Evolutionary conservation across 1,140 invertebrate species (phyloP).

Genomic region (Cydia fagiglandana): DNA sequence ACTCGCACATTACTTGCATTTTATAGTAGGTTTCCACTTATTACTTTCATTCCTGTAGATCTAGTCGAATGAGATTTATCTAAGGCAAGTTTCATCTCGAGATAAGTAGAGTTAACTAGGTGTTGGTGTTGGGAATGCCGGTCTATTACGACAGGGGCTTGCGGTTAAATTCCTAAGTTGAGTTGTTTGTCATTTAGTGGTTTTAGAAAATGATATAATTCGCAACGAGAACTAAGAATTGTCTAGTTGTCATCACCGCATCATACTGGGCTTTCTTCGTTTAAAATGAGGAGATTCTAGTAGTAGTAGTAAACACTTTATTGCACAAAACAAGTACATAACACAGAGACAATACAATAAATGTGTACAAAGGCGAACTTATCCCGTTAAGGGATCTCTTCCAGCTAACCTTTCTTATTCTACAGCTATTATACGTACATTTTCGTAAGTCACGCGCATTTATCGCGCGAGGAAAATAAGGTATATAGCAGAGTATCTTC

Average conservation of each 20-base stretch:
- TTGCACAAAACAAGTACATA: no score
- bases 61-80: not conserved
- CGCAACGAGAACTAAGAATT: not conserved
- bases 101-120: not conserved
- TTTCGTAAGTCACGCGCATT: not conserved
- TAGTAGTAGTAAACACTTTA: no score
- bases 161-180: constrained; percentile 10
- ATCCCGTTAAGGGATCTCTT: no score
- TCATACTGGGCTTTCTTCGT: no score
- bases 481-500: no score
- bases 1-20: not conserved
- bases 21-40: not conserved
- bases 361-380: no score
- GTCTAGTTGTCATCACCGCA: not conserved
- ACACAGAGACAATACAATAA: no score
- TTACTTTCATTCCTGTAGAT: not conserved
- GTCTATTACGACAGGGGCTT: not conserved
- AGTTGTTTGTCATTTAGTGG: not conserved
- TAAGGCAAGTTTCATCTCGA: not conserved
- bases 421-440: not conserved
- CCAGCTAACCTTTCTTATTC: no score
- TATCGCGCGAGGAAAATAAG: no score
- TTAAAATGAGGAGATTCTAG: no score
- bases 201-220: constrained; percentile 3
- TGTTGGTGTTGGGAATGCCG: not conserved